These are phyloP conservation scores for Siniperca knerii DNA, from an alignment of 2,113 vertebrate species.

Conservation along the genomic window DNA sequence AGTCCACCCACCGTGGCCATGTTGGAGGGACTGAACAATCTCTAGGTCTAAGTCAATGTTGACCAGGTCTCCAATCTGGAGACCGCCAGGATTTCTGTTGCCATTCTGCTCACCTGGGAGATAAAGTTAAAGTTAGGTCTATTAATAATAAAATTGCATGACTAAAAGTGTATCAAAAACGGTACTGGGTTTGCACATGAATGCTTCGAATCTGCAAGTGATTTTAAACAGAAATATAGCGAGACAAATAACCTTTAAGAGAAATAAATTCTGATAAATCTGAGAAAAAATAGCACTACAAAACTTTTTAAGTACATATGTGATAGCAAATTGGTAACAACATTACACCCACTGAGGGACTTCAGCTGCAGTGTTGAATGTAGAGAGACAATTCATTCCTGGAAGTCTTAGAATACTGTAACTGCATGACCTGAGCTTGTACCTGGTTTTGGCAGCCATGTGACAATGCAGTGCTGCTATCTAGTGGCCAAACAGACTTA, in stretches of 20 bases:
- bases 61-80: slow-evolving; percentile 97
- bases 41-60: slow-evolving; percentile 99
- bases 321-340: neutral
- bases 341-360: neutral
- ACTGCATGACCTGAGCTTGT: slow-evolving; percentile 42
- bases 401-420: slow-evolving; percentile 44
- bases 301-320: neutral
- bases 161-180: neutral
- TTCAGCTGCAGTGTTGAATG: slow-evolving; percentile 48
- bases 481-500: slow-evolving; percentile 72
- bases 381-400: slow-evolving; percentile 32
- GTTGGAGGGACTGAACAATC: slow-evolving; percentile 99
- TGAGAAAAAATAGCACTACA: neutral
- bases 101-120: slow-evolving; percentile 96
- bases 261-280: neutral
- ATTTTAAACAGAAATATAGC: neutral
- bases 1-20: slow-evolving; percentile 99
- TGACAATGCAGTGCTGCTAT: slow-evolving; percentile 78
- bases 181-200: neutral
- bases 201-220: neutral
- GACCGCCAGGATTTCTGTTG: slow-evolving; percentile 96
- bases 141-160: neutral
- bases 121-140: neutral
- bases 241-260: neutral
- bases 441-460: slow-evolving; percentile 9